Evolutionary conservation across 2,888 invertebrate species (phyloP), one percentile per base, ranked within the genome.

Genomic region (Acanthosepion esculentum): DNA sequence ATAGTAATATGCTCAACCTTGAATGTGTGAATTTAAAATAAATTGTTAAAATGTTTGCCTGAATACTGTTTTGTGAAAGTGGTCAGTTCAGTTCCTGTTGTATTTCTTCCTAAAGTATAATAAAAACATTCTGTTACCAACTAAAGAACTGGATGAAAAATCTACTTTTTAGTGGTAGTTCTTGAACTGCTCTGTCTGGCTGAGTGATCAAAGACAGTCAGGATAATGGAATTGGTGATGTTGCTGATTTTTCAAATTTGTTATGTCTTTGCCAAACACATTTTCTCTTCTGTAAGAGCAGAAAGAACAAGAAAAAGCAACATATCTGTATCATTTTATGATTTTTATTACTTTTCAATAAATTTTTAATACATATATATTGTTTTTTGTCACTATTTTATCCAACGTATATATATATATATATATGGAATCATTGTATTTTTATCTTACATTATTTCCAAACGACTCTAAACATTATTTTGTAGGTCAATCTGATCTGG

Each of bases 41-140:
- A 78, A 78, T 78, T 78, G 78, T 78, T 78, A 78, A n/a, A n/a
- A 78, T 78, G 78, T 78, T 78, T 78, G 78, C n/a, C 78, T 78
- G 78, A 78, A 78, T 29, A 78, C 59, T 78, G 78, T n/a, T 78
- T n/a, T 78, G 78, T 78, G 78, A n/a, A 78, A 78, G 78, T 78
- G 78, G 29, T 78, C n/a, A 8, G 78, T 78, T 78, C n/a, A 10
- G 78, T n/a, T 78, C n/a, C 78, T 78, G 78, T 78, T 78, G n/a
- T 78, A n/a, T n/a, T n/a, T n/a, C n/a, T n/a, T 78, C 8, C n/a
- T n/a, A n/a, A 78, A n/a, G 7, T 29, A 64, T 64, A 78, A 59
- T 3, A 78, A 18, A 64, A 20, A 64, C 29, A 29, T 64, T 64
- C 64, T 64, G 29, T 64, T 64, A 64, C 64, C 64, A 64, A 29